Base-by-base conservation (phyloP, 2,888 invertebrate species). In the Sarcophaga rosellei region DNA sequence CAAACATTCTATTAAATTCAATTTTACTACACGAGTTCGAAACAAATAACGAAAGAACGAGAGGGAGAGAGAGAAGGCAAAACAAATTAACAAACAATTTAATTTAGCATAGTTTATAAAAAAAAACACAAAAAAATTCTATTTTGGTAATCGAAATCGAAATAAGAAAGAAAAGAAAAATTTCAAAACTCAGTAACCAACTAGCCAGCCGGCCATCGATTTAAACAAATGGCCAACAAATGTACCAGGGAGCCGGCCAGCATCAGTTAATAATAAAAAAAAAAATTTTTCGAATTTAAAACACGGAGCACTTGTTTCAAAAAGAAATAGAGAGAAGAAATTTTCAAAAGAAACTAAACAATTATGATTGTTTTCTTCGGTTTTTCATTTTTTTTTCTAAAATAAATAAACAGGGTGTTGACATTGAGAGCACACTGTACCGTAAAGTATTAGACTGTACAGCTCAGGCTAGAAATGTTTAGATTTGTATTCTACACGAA, bases 11-110 rank as follows among this genome's bases (percentile, higher is more conserved):
- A 75, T 4, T 15, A 61, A 80, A 44, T 35, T n/a, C 15, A 47
- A 59, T n/a, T 15, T 12, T 53, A 57, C 53, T 79, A 75, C 57
- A 47, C 12, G 65, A 77, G 45, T 57, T 63, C n/a, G 25, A 65
- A 59, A 80, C 79, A 80, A 45, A 70, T 8, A 77, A 61, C 68
- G 65, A 15, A 10, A 35, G 25, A 62, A 20, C 11, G 53, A 61
- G 59, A 17, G 4, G 15, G 35, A 65, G 5, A 61, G 66, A 47
- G 35, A 2, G 25, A 72, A 57, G 12, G 45, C 17, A 44, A 65
- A 47, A 78, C 15, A n/a, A 69, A 69, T 70, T 61, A 68, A 77
- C 63, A 61, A 72, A 21, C 11, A 80, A 83, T 81, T 35, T 53
- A 70, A 80, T 86, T 86, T 53, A 53, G 47, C 11, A 47, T 3